Percentiles rank a stretch among this genome's conserved stretches.
Evolutionary conservation across 2,797 vertebrate genomes (phyloP).

Genomic region (Crenichthys baileyi): DNA sequence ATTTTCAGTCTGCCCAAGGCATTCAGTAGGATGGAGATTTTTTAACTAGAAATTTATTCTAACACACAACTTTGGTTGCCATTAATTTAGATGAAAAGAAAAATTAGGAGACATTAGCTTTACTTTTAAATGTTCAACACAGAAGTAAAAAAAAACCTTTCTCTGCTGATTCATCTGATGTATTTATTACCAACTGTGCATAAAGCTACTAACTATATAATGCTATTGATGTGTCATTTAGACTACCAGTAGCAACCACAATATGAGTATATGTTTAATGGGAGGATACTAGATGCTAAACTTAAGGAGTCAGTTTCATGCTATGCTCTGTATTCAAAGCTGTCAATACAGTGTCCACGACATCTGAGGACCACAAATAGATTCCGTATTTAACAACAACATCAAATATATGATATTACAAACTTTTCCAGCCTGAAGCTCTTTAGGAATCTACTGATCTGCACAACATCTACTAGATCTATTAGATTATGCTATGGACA

Average conservation of each 20-base stretch:
- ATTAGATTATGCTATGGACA: too few species aligned
- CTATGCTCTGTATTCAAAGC: too few species aligned
- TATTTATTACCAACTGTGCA: too few species aligned
- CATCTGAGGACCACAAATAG: too few species aligned
- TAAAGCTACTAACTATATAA: background rate
- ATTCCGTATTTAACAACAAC: too few species aligned
- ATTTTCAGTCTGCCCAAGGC: conserved; percentile 29
- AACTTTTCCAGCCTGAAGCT: too few species aligned
- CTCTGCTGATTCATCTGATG: background rate
- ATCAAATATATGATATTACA: too few species aligned
- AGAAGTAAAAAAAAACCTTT: background rate
- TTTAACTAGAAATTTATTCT: conserved; percentile 17
- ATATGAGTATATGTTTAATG: background rate
- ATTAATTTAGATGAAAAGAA: background rate
- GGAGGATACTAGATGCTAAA: too few species aligned
- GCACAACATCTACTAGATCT: too few species aligned
- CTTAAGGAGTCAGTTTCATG: too few species aligned
- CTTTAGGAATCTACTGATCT: too few species aligned
- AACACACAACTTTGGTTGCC: background rate
- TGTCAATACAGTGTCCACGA: too few species aligned
- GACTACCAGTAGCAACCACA: background rate
- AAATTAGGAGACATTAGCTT: background rate
- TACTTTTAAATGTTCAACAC: background rate
- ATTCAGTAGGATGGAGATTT: conserved; percentile 27
- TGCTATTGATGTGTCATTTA: background rate